Base-by-base conservation (phyloP, 2,888 invertebrate genomes). In the Pseudolycoriella hygida region DNA sequence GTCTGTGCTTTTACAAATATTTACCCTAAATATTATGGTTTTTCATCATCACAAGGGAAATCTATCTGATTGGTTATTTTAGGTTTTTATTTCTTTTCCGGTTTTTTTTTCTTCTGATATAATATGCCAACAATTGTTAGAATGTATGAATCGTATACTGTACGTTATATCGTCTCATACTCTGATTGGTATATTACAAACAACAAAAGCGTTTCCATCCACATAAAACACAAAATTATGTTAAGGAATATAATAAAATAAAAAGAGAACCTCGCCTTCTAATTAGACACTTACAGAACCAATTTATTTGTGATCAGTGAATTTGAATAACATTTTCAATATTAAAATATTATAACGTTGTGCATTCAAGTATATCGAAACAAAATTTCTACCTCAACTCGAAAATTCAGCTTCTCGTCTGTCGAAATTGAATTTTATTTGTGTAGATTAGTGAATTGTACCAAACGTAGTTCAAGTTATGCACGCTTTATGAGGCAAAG, bases 1-100 rank as follows among this genome's bases (percentile, higher is more conserved):
- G 47, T 50, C 50, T 50, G 50, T 50, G 50, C 47, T 50, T 50
- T 40, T 50, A 50, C 49, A 50, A 50, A 50, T 50, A 50, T 50
- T 49, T 50, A 43, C 43, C 43, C 43, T 40, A 40, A 40, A 40
- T 18, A 40, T 40, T 39, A 39, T 39, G 17, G 34, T 34, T 34
- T 34, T 34, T 34, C 34, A 34, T 34, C 34, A 34, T 34, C 34
- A 34, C 34, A 34, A 34, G 34, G 34, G 34, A 34, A 34, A 34
- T 34, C 34, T 34, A 34, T 34, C 34, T 34, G 34, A 34, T 34
- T 34, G 34, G 34, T 34, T 34, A 34, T 34, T 34, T 34, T 34
- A 17, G 14, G 39, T 14, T 39, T 37, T 39, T 39, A 39, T 39
- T 39, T 39, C 15, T 39, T 39, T 39, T 37, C 4, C 37, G 5